These are phyloP conservation scores for Lamprologus speciosus DNA, from an alignment of 2,113 vertebrate genomes.

Conservation along the genomic window DNA sequence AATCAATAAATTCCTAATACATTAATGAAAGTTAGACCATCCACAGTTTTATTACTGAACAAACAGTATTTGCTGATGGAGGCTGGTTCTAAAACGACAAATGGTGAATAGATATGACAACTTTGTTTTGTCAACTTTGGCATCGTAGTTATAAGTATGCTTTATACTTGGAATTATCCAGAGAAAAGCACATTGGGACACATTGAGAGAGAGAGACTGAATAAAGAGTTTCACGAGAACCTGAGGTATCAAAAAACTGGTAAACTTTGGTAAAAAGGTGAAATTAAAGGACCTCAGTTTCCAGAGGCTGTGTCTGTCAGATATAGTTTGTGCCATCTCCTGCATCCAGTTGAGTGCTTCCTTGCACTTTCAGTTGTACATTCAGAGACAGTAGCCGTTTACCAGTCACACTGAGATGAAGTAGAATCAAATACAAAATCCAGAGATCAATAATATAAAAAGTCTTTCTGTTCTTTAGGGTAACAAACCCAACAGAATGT, in stretches of 20 bases:
- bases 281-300: not conserved
- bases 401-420: not conserved
- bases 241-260: not conserved
- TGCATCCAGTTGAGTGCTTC: slow-evolving; percentile 19
- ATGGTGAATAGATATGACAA: not conserved
- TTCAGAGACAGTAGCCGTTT: not conserved
- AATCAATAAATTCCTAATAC: not conserved
- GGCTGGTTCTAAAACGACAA: accelerated
- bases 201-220: not conserved
- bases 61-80: not conserved
- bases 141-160: not conserved
- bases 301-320: not conserved
- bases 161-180: not conserved
- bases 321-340: not conserved
- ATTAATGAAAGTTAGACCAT: not conserved
- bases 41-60: not conserved
- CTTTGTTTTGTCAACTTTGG: not conserved
- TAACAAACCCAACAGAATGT: not conserved
- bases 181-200: not conserved
- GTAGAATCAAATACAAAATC: not conserved
- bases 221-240: not conserved
- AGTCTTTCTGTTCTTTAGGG: not conserved
- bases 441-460: not conserved
- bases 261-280: not conserved
- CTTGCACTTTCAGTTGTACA: not conserved